Conservation (phyloP, 2,888 invertebrate species). For the Copidosoma aretas region DNA sequence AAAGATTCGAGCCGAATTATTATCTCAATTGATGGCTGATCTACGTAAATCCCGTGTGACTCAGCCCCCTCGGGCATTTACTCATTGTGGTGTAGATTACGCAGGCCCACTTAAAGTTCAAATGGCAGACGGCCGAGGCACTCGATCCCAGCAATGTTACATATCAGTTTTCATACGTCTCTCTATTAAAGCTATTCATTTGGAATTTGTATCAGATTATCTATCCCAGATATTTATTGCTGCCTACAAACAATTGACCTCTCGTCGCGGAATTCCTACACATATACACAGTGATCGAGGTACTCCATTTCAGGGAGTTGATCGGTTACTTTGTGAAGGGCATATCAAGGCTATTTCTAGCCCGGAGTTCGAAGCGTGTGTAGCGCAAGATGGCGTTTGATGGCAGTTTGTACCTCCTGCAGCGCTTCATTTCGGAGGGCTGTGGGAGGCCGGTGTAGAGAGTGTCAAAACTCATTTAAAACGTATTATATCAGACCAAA, state of each 20-base stretch:
- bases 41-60: too few relatives aligned
- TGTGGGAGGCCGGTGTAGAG: too few relatives aligned
- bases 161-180: conserved; percentile 30
- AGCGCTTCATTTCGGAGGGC: too few relatives aligned
- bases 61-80: too few relatives aligned
- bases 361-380: not conserved
- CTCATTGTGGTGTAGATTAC: too few relatives aligned
- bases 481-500: too few relatives aligned
- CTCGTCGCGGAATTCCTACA: conserved; percentile 15
- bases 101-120: too few relatives aligned
- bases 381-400: not conserved
- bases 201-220: conserved; percentile 33
- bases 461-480: too few relatives aligned
- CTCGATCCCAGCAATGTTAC: conserved; percentile 1
- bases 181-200: conserved; percentile 21
- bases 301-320: not conserved
- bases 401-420: too few relatives aligned
- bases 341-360: not conserved
- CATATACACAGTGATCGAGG: conserved; percentile 31
- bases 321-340: conserved; percentile 17
- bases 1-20: too few relatives aligned
- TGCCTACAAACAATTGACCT: conserved; percentile 16
- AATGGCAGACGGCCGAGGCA: too few relatives aligned
- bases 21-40: too few relatives aligned
- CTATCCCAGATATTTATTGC: conserved; percentile 17